A percentile compares a stretch with the other conserved stretches of the same genome.
Evolutionary conservation across 2,797 vertebrate species (phyloP).

Genomic region (Melanotaenia pygmaea): DNA sequence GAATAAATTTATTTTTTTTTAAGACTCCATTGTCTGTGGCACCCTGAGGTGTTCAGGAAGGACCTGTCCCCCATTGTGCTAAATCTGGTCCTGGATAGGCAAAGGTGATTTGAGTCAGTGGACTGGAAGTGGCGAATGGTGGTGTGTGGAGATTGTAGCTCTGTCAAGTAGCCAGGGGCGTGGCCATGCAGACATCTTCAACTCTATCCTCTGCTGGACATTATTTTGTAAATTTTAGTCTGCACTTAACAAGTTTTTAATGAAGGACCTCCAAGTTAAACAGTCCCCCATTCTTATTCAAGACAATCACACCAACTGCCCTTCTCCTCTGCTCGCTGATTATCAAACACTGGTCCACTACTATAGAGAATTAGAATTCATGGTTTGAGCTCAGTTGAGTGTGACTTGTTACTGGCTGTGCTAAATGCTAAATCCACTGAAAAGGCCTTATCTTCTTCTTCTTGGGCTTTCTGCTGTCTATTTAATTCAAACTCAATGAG

Average conservation of each 20-base stretch:
- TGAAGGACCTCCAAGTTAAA: conserved; percentile 48
- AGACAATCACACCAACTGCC: conserved; percentile 37
- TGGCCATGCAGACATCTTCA: too few relatives aligned
- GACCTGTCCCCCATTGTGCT: too few relatives aligned
- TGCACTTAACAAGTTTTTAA: conserved; percentile 42
- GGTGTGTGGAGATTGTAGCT: too few relatives aligned
- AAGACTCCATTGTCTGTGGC: too few relatives aligned
- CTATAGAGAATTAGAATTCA: conserved; percentile 26
- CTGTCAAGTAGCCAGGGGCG: too few relatives aligned
- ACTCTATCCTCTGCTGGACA: too few relatives aligned
- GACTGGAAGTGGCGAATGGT: too few relatives aligned
- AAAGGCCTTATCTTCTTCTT: conserved; percentile 13
- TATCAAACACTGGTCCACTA: conserved; percentile 58
- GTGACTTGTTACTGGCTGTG: conserved; percentile 13
- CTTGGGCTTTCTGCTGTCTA: conserved; percentile 2
- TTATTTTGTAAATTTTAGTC: background rate
- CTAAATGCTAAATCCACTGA: conserved; percentile 24
- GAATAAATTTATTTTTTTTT: too few relatives aligned
- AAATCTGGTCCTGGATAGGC: too few relatives aligned
- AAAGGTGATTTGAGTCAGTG: too few relatives aligned
- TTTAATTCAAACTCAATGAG: conserved; percentile 39
- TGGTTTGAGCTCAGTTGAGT: background rate
- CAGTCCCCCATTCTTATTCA: conserved; percentile 35
- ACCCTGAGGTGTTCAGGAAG: too few relatives aligned
- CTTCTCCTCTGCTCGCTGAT: conserved; percentile 23